Conservation (phyloP, 37 sponge, comb jelly and placozoan species). For the Hexactinellida sp. region DNA sequence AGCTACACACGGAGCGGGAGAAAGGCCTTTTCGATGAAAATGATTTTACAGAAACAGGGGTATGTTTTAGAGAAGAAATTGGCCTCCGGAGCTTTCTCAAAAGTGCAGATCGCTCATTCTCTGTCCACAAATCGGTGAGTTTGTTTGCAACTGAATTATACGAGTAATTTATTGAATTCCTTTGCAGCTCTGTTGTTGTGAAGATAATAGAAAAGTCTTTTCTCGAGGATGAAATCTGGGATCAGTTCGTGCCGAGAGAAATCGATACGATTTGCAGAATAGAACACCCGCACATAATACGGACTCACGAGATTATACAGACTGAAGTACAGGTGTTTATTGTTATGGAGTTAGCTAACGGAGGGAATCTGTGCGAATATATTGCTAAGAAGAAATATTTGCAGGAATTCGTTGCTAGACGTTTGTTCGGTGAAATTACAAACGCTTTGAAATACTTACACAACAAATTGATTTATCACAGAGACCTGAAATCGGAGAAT, state of each 20-base stretch:
- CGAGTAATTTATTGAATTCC: not conserved
- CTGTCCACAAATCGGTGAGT: not conserved
- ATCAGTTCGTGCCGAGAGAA: not conserved
- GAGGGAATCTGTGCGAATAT: not conserved
- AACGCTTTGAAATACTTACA: not conserved
- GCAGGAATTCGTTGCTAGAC: not conserved
- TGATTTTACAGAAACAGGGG: constrained; percentile 11
- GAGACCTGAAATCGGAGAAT: not conserved
- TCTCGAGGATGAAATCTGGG: not conserved
- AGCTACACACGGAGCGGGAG: not conserved
- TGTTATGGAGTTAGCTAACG: not conserved
- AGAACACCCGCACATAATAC: not conserved
- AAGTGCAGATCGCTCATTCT: not conserved
- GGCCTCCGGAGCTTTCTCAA: not conserved
- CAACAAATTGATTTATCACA: not conserved
- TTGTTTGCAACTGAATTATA: not conserved
- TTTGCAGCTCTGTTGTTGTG: not conserved
- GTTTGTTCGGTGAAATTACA: not conserved
- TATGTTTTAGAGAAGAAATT: constrained; percentile 1
- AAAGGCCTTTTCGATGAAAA: not conserved
- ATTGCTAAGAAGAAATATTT: not conserved
- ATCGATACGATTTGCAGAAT: constrained; percentile 15
- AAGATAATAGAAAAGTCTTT: not conserved
- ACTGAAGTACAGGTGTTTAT: constrained; percentile 9
- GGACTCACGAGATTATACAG: not conserved